Percentiles rank a stretch among this genome's conserved stretches.
phyloP scores from a whole-genome alignment of 1,140 invertebrate genomes.

The Bombus cullumanus region DNA sequence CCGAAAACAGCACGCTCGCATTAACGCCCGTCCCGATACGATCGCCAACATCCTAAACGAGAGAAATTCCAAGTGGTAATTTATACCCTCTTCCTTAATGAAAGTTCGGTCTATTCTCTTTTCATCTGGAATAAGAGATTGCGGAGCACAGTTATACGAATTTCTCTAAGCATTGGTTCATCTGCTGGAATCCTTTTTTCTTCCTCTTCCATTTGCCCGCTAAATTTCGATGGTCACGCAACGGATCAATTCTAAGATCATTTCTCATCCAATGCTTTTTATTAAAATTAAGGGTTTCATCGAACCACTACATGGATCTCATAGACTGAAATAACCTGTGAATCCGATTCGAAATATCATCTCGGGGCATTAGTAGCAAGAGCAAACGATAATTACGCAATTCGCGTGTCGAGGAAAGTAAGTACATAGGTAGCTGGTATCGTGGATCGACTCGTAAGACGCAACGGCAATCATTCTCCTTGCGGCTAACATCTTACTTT shows the following conservation, averaged over 20 bases:
- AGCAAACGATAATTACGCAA: background rate
- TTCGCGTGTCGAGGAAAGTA: background rate
- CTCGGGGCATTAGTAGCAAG: background rate
- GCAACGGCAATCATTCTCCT: background rate
- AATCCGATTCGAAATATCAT: background rate
- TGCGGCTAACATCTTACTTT: background rate
- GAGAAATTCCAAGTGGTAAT: background rate
- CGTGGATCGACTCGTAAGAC: background rate
- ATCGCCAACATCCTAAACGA: constrained; percentile 2
- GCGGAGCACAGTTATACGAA: constrained; percentile 30
- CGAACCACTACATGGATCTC: background rate
- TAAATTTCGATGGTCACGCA: constrained; percentile 7
- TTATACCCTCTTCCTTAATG: background rate
- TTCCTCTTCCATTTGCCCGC: background rate
- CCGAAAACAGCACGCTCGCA: background rate
- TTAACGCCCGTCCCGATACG: background rate
- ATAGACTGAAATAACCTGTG: no score
- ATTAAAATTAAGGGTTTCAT: background rate
- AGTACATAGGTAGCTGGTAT: background rate
- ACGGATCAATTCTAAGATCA: background rate
- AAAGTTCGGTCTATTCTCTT: background rate
- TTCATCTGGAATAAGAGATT: background rate
- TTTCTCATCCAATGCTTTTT: background rate
- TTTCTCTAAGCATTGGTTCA: background rate
- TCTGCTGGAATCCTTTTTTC: background rate